Percentiles rank a stretch among this genome's conserved stretches.
Evolutionary conservation across 92 coral and sea anemone genomes (phyloP).

Genomic region (Epizoanthus rinbou): DNA sequence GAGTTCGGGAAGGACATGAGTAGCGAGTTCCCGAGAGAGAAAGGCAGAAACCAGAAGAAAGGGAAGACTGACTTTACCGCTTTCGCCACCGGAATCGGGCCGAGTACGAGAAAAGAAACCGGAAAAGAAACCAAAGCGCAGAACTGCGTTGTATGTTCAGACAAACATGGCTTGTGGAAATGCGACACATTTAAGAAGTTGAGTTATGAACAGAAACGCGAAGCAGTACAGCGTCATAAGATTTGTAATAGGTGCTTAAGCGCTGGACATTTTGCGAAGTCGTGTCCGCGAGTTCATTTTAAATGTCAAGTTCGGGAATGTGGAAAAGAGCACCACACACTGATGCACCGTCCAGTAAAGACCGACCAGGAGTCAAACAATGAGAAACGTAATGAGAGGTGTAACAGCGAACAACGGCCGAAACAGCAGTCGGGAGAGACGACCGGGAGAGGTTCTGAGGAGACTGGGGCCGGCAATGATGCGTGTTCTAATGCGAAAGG

Average conservation of each 20-base stretch:
- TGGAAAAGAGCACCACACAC: constrained; percentile 55
- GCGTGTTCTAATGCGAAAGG: not conserved
- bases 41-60: constrained; percentile 1
- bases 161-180: constrained; percentile 69
- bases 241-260: constrained; percentile 68
- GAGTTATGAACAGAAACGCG: constrained; percentile 18
- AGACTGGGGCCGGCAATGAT: constrained; percentile 15
- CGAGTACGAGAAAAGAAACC: not conserved
- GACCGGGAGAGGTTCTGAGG: not conserved
- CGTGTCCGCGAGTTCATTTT: constrained; percentile 55
- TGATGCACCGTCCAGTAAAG: constrained; percentile 54
- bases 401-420: not conserved
- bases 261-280: constrained; percentile 60
- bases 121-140: not conserved
- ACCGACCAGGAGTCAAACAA: not conserved
- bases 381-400: not conserved
- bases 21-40: not conserved
- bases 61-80: not conserved
- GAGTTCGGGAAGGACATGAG: too few species aligned
- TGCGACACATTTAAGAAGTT: constrained; percentile 45
- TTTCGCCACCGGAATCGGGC: constrained; percentile 10
- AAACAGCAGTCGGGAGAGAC: not conserved
- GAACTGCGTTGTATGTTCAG: constrained; percentile 53
- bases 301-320: constrained; percentile 54
- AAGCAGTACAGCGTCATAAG: constrained; percentile 39